Base-by-base conservation (phyloP, 1,140 invertebrate genomes). In the Ips typographus region DNA sequence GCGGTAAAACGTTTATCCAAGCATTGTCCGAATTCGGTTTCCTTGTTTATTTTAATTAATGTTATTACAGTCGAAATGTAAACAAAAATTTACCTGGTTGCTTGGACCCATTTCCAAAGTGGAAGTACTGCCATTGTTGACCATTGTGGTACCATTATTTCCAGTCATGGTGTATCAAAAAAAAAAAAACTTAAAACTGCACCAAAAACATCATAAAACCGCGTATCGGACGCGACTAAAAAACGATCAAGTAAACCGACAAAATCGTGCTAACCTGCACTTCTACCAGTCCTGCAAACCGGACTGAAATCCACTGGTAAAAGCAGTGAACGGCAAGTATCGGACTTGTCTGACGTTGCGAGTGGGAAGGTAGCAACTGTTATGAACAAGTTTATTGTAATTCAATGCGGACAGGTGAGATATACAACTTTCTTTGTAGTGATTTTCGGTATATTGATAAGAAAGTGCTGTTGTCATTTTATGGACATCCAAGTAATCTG, bases 21-120 rank as follows among this genome's bases (percentile, higher is more conserved):
- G 22, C 22, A 22, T 22, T 22, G 22, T 22, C 22, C 22, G 22
- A 22, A 22, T 22, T 22, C 22, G 22, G 22, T 22, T 22, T 22
- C 22, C 22, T 22, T 22, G 22, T 22, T n/a, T n/a, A 22, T 0
- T 22, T 22, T 22, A 22, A 22, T 22, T 22, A 22, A 22, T 22
- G 22, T 22, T 22, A 22, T 22, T 22, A 22, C 22, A 22, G 22
- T 22, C 22, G 22, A 22, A 22, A 22, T 22, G 22, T 22, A 22
- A 22, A 22, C 22, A 22, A 22, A 22, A 22, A 22, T 22, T 22
- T 73, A 77, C 76, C 75, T 77, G 76, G 72, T 77, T 76, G 65
- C 76, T 77, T 47, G 76, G 75, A 47, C 66, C 76, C 52, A 77
- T 77, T 71, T 77, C 76, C 70, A 77, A 72, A 68, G 68, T 75